Percentiles rank a stretch among this genome's conserved stretches.
Evolutionary conservation across 2,888 invertebrate species (phyloP).

Genomic region (Pyrochroa serraticornis): DNA sequence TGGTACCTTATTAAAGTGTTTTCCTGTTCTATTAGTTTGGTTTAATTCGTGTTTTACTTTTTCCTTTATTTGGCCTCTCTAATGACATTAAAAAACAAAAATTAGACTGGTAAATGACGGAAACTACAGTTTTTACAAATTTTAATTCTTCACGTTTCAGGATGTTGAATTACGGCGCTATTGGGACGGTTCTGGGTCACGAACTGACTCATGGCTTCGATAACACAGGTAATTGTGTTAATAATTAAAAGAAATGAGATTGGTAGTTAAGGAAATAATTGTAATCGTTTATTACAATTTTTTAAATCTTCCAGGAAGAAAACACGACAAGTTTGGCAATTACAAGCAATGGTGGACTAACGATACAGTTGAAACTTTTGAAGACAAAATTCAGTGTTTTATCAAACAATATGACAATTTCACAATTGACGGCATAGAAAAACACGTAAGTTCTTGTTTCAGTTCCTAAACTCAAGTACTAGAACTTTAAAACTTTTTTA

Average conservation of each 20-base stretch:
- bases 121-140: too few relatives aligned
- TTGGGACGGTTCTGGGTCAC: conserved; percentile 80
- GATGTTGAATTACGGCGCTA: conserved; percentile 81
- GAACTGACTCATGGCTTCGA: conserved; percentile 69
- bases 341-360: conserved; percentile 91
- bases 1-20: too few relatives aligned
- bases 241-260: conserved; percentile 3
- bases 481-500: neutral
- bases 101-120: too few relatives aligned
- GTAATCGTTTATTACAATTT: neutral
- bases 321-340: conserved; percentile 85
- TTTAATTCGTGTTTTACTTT: too few relatives aligned
- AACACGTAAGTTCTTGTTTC: conserved; percentile 65
- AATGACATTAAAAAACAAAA: too few relatives aligned
- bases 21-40: too few relatives aligned
- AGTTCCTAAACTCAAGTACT: conserved; percentile 43
- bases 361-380: conserved; percentile 74
- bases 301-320: conserved; percentile 66
- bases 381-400: conserved; percentile 81
- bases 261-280: too few relatives aligned
- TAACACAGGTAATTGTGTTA: conserved; percentile 55
- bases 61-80: too few relatives aligned
- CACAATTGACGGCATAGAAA: conserved; percentile 67
- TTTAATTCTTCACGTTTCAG: conserved; percentile 57
- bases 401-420: conserved; percentile 80